Percentiles rank a stretch among this genome's conserved stretches.
phyloP scores from a whole-genome alignment of 2,113 vertebrate genomes.

The Oplegnathus fasciatus region DNA sequence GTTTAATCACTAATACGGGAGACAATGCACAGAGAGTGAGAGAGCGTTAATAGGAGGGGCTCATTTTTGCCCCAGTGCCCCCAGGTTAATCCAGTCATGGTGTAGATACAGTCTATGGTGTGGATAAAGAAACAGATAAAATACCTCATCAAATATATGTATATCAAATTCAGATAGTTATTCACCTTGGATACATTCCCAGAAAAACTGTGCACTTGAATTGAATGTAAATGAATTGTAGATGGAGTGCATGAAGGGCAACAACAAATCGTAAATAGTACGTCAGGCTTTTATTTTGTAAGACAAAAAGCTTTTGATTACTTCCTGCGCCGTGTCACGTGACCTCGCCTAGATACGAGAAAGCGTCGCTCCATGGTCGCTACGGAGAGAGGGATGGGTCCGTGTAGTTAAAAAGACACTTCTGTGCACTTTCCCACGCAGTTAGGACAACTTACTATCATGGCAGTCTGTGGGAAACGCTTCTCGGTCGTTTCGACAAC shows the following conservation, averaged over 20 bases:
- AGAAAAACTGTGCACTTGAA: not conserved
- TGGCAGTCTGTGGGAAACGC: constrained; percentile 27
- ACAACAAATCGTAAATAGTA: not conserved
- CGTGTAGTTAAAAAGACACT: constrained; percentile 6
- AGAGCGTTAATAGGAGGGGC: not conserved
- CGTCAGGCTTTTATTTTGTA: constrained; percentile 69
- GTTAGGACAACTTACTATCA: constrained; percentile 15
- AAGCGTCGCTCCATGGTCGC: constrained; percentile 81
- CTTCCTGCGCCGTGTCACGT: constrained; percentile 69
- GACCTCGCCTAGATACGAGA: constrained; percentile 77
- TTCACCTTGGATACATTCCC: not conserved
- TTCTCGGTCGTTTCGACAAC: not conserved
- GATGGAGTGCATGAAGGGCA: not conserved
- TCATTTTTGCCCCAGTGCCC: not conserved
- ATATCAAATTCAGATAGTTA: not conserved
- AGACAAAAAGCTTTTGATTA: not conserved
- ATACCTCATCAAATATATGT: not conserved
- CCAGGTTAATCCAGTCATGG: not conserved
- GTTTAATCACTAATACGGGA: not conserved
- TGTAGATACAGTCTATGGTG: too few species aligned
- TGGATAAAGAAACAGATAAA: too few species aligned
- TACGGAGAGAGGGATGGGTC: constrained; percentile 58
- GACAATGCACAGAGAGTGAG: not conserved
- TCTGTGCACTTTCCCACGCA: constrained; percentile 21
- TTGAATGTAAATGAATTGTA: not conserved